These are phyloP conservation scores for Trichechus manatus DNA, from an alignment of 2,113 vertebrate species.

Conservation along the genomic window DNA sequence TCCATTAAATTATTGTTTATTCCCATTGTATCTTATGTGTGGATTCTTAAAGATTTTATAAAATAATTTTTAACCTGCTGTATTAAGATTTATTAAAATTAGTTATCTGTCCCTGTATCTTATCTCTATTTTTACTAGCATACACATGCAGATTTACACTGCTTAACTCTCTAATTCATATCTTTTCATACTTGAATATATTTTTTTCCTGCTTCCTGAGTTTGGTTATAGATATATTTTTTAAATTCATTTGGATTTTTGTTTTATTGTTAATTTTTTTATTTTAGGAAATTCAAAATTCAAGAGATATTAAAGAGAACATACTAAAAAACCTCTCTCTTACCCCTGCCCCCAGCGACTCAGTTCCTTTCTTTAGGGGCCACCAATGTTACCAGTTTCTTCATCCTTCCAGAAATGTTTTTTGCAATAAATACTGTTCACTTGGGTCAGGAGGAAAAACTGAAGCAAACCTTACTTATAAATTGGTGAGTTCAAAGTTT, in stretches of 20 bases:
- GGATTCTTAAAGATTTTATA: slow-evolving; percentile 19
- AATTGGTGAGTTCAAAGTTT: slow-evolving; percentile 12
- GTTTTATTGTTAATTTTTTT: slow-evolving; percentile 12
- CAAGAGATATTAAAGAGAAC: background rate
- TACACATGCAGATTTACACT: background rate
- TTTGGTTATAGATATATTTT: slow-evolving; percentile 30
- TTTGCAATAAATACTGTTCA: background rate
- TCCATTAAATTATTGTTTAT: background rate
- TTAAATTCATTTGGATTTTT: slow-evolving; percentile 38
- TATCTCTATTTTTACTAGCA: background rate
- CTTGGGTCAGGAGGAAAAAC: background rate
- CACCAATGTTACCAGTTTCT: background rate
- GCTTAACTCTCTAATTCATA: slow-evolving; percentile 37
- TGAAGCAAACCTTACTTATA: slow-evolving; percentile 27
- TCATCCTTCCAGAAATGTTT: slow-evolving; percentile 41
- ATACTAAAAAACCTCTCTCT: background rate
- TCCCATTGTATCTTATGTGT: background rate
- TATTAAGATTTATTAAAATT: background rate
- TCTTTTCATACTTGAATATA: slow-evolving; percentile 30
- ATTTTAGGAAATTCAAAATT: slow-evolving; percentile 44
- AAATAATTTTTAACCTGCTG: background rate
- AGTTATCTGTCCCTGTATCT: background rate
- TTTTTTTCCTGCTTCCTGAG: slow-evolving; percentile 48
- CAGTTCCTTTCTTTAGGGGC: background rate
- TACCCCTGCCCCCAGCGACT: background rate